Percentiles rank a stretch among this genome's conserved stretches.
Evolutionary conservation across 1,140 invertebrate genomes (phyloP).

Genomic region (Melitaea cinxia): DNA sequence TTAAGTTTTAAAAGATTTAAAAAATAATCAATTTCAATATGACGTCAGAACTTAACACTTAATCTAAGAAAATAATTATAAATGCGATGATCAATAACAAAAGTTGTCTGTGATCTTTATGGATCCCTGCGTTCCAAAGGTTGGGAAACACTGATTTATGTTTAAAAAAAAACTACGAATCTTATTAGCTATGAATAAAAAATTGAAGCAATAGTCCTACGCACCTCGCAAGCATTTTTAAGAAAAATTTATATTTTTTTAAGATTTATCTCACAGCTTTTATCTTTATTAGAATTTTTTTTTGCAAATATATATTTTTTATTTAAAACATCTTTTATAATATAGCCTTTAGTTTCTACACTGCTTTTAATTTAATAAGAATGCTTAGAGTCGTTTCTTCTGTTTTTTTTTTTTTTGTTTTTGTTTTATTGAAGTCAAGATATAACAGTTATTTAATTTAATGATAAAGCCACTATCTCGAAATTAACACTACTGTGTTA

Average conservation of each 20-base stretch:
- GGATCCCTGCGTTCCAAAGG: background rate
- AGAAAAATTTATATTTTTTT: slow-evolving; percentile 17
- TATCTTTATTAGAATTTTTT: slow-evolving; percentile 22
- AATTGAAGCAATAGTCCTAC: slow-evolving; percentile 24
- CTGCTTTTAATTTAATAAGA: slow-evolving; percentile 1
- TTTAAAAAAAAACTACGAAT: background rate
- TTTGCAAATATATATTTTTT: slow-evolving; percentile 15
- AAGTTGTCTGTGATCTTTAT: slow-evolving; percentile 8
- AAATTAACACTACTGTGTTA: background rate
- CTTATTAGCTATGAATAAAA: background rate
- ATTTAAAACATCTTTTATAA: slow-evolving; percentile 13
- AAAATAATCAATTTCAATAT: background rate
- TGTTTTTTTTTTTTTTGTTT: background rate
- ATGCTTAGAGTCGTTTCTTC: background rate
- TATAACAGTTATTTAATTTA: background rate
- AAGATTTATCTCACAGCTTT: slow-evolving; percentile 25
- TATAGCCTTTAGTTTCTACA: slow-evolving; percentile 13
- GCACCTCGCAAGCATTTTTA: slow-evolving; percentile 36
- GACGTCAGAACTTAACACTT: background rate
- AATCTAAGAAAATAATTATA: slow-evolving; percentile 7
- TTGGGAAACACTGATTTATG: slow-evolving; percentile 20
- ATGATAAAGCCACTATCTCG: background rate
- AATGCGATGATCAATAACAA: slow-evolving; percentile 3
- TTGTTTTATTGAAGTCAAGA: background rate
- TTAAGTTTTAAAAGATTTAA: background rate